phyloP scores from a whole-genome alignment of 2,888 invertebrate genomes.

The Polyommatus iphigenia region DNA sequence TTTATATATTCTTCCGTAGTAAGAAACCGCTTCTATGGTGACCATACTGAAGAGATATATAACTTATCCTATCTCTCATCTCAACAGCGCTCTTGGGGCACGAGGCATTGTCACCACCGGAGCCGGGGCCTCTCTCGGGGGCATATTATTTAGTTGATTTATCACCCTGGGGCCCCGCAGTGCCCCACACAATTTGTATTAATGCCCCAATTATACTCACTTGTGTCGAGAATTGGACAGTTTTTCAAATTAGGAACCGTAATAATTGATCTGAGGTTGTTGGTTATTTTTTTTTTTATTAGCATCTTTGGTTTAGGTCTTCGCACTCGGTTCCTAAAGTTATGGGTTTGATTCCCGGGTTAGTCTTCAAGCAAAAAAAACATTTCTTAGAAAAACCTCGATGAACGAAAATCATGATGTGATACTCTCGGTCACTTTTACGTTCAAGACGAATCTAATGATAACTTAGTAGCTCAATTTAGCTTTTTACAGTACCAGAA shows the following conservation, averaged over 20 bases:
- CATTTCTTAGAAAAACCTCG: too few species aligned
- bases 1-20: too few species aligned
- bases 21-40: too few species aligned
- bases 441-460: too few species aligned
- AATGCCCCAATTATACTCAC: conserved; percentile 27
- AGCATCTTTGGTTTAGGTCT: neutral
- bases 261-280: conserved; percentile 29
- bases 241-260: conserved; percentile 35
- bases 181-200: conserved; percentile 18
- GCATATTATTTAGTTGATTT: conserved; percentile 69
- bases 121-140: conserved; percentile 60
- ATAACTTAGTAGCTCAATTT: too few species aligned
- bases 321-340: too few species aligned
- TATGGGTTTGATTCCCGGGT: too few species aligned
- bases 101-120: conserved; percentile 44
- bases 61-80: conserved; percentile 9
- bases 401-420: too few species aligned
- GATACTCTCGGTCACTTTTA: too few species aligned
- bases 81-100: neutral
- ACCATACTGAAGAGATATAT: neutral
- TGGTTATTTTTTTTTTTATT: neutral
- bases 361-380: too few species aligned
- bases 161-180: conserved; percentile 47
- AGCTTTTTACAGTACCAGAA: too few species aligned
- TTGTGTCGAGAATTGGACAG: conserved; percentile 30